A percentile compares a stretch with the other conserved stretches of the same genome.
phyloP scores from a whole-genome alignment of 2,888 invertebrate species.

The Cerastoderma edule region DNA sequence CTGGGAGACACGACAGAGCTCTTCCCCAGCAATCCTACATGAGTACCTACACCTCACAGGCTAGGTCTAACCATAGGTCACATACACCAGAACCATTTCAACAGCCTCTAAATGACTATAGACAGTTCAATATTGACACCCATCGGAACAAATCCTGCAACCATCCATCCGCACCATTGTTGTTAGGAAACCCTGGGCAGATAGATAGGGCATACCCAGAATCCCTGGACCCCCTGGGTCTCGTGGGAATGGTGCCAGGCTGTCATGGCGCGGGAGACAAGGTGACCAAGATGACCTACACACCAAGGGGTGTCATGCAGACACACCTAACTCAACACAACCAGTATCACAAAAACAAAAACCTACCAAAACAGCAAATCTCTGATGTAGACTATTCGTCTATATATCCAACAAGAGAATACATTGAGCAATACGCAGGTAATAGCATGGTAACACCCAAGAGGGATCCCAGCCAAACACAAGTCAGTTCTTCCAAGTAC shows the following conservation, averaged over 20 bases:
- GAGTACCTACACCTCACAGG: no score
- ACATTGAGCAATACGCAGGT: slow-evolving; percentile 34
- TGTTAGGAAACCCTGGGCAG: background rate
- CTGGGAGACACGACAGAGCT: no score
- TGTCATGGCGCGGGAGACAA: no score
- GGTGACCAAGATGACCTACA: slow-evolving; percentile 39
- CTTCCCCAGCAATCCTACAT: no score
- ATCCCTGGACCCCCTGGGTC: background rate
- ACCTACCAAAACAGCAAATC: background rate
- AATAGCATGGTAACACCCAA: background rate
- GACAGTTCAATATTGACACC: slow-evolving; percentile 1
- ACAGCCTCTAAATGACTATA: no score
- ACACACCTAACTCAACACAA: slow-evolving; percentile 38
- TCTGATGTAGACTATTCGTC: slow-evolving; percentile 53
- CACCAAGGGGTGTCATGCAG: slow-evolving; percentile 38
- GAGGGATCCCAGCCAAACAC: no score
- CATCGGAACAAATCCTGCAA: background rate
- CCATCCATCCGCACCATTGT: no score
- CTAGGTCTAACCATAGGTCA: no score
- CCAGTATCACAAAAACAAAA: background rate
- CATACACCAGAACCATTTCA: no score
- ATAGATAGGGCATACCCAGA: background rate
- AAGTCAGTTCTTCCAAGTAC: background rate
- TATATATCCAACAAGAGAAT: slow-evolving; percentile 50
- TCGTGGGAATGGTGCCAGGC: background rate